Evolutionary conservation across 2,113 vertebrate genomes (phyloP), one percentile per base, ranked within the genome.

Genomic region (Semnornis frantzii): DNA sequence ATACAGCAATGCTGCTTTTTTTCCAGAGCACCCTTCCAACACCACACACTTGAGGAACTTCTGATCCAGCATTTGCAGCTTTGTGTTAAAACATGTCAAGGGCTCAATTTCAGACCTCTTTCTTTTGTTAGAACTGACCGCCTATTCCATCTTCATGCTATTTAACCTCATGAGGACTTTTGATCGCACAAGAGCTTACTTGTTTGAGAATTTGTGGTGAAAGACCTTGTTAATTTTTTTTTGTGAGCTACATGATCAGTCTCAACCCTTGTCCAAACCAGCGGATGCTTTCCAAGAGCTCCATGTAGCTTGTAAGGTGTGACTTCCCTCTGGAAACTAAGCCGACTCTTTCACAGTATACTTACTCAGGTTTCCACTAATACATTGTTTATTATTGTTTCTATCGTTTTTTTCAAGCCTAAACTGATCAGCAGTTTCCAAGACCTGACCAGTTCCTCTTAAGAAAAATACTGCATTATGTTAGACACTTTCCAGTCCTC

Each of bases 11-110:
- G 1, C 65, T 76, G 69, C 28, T 85, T 85, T 96, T 95, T 96
- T 95, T 95, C 94, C 94, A 95, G 69, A 93, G 82, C 72, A 52
- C 64, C 33, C 58, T 13, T 95, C 93, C 93, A 95, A 83, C 69
- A 85, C 15, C 0, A 28, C 33, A 57, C 31, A 31, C 82, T 93
- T 66, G 30, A 70, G 75, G 52, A 93, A 60, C 85, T 59, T 57
- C 57, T 27, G 72, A 87, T 79, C 75, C 82, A 80, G 87, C 0
- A 0, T 20, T 73, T 60, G 15, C 42, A 91, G 82, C 60, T 90
- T 94, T 90, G 33, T 48, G 37, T 44, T 71, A 83, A 95, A 94
- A 46, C 11, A 60, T 68, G 34, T 66, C 76, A 65, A 74, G 31
- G 19, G 11, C 31, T 83, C 42, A 33, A 27, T 8, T 28, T 52